A percentile compares a stretch with the other conserved stretches of the same genome.
Evolutionary conservation across 2,113 vertebrate species (phyloP).

Genomic region (Papio anubis): DNA sequence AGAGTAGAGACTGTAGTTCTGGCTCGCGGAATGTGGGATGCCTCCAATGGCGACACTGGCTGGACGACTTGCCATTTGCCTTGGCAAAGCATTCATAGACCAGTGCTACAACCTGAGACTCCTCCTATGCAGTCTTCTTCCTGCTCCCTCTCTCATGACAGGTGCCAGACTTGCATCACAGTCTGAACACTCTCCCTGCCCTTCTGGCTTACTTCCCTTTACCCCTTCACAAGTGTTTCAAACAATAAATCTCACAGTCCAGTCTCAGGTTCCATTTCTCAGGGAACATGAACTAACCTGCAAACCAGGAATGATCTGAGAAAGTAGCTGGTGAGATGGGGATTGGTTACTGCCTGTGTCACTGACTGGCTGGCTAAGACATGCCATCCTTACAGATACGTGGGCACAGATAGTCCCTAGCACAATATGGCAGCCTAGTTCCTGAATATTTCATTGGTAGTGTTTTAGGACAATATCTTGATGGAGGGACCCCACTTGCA

Average conservation of each 20-base stretch:
- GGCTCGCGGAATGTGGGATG: rapidly evolving
- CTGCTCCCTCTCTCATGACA: neutral
- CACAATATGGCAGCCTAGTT: too few species aligned
- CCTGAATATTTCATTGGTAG: too few species aligned
- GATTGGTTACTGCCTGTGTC: neutral
- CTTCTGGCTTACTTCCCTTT: neutral
- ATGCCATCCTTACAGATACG: neutral
- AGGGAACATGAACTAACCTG: neutral
- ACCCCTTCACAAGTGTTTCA: neutral
- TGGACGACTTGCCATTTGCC: neutral
- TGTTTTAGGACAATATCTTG: neutral
- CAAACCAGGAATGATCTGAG: neutral
- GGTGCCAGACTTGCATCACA: neutral
- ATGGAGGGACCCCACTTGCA: neutral
- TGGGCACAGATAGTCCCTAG: neutral
- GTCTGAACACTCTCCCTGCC: neutral
- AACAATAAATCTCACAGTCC: neutral
- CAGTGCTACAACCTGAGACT: neutral
- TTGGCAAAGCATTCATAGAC: neutral
- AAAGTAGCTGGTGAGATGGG: neutral
- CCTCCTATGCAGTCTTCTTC: neutral
- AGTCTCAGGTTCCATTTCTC: neutral
- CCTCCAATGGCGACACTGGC: neutral
- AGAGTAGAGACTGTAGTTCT: too few species aligned
- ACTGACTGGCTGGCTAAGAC: neutral